Evolutionary conservation across 92 coral and sea anemone genomes (phyloP).

Genomic region (Phenganax marumi): DNA sequence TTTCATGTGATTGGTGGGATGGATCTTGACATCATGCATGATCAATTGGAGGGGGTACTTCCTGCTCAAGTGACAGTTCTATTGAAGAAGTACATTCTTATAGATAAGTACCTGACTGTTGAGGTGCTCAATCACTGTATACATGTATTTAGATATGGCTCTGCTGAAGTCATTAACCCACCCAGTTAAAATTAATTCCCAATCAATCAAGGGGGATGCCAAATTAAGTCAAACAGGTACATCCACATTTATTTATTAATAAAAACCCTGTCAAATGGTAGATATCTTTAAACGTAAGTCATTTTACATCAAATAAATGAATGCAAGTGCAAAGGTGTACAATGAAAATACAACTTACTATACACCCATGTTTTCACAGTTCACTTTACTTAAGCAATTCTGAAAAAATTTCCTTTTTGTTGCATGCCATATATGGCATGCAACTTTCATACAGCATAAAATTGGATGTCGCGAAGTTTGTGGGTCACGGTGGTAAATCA

Average conservation of each 20-base stretch:
- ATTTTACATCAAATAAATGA: too few species aligned
- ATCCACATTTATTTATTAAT: too few species aligned
- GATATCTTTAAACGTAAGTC: too few species aligned
- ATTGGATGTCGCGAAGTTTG: too few species aligned
- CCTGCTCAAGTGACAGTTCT: slow-evolving; percentile 63
- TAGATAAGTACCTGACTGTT: slow-evolving; percentile 50
- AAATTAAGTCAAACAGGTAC: too few species aligned
- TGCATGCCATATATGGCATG: too few species aligned
- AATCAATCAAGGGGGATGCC: neutral
- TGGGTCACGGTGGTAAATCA: too few species aligned
- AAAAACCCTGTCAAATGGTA: too few species aligned
- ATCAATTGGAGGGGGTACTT: slow-evolving; percentile 74
- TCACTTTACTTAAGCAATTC: neutral
- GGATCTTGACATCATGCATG: slow-evolving; percentile 72
- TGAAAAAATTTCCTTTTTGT: neutral
- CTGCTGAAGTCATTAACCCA: slow-evolving; percentile 1
- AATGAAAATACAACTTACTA: neutral
- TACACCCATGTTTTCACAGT: neutral
- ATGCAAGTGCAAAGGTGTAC: neutral
- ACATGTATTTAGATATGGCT: slow-evolving; percentile 37
- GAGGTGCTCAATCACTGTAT: slow-evolving; percentile 52
- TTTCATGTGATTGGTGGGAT: slow-evolving; percentile 67
- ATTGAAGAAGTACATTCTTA: slow-evolving; percentile 37
- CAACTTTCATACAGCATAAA: too few species aligned
- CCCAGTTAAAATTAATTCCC: neutral